Evolutionary conservation across 1,140 invertebrate species (phyloP).

Genomic region (Drosophila kohkoa): DNA sequence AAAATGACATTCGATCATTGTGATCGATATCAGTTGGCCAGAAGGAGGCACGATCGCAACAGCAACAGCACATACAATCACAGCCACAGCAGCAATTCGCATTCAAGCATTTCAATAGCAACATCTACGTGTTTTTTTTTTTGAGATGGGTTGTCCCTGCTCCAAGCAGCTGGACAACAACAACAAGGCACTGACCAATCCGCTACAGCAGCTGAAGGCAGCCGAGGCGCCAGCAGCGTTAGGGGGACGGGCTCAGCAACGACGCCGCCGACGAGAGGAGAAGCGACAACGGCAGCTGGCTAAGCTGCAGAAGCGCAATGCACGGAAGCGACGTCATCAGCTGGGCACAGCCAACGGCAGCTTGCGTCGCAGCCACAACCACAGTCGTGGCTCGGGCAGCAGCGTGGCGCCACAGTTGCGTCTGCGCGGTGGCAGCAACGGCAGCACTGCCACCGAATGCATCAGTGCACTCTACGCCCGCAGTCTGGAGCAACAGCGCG

Average conservation of each 20-base stretch:
- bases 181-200: slow-evolving; percentile 37
- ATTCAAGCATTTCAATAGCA: background rate
- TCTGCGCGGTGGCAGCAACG: slow-evolving; percentile 64
- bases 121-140: background rate
- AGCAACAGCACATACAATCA: too few species aligned
- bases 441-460: slow-evolving; percentile 67
- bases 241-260: slow-evolving; percentile 12
- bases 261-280: slow-evolving; percentile 54
- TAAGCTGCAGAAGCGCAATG: slow-evolving; percentile 67
- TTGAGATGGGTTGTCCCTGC: slow-evolving; percentile 70
- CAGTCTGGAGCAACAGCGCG: slow-evolving; percentile 63
- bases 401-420: slow-evolving; percentile 54
- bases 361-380: slow-evolving; percentile 28
- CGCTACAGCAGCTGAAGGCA: slow-evolving; percentile 61
- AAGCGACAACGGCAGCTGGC: slow-evolving; percentile 65
- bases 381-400: background rate
- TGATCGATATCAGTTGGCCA: slow-evolving; percentile 33
- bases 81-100: too few species aligned
- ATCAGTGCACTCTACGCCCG: slow-evolving; percentile 51
- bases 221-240: slow-evolving; percentile 26
- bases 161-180: slow-evolving; percentile 55
- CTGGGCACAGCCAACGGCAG: background rate
- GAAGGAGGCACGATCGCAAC: slow-evolving; percentile 4
- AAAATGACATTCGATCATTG: slow-evolving; percentile 30
- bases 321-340: slow-evolving; percentile 50